These are phyloP conservation scores for Centropus bengalensis DNA, from an alignment of 2,113 vertebrate genomes.

Conservation along the genomic window DNA sequence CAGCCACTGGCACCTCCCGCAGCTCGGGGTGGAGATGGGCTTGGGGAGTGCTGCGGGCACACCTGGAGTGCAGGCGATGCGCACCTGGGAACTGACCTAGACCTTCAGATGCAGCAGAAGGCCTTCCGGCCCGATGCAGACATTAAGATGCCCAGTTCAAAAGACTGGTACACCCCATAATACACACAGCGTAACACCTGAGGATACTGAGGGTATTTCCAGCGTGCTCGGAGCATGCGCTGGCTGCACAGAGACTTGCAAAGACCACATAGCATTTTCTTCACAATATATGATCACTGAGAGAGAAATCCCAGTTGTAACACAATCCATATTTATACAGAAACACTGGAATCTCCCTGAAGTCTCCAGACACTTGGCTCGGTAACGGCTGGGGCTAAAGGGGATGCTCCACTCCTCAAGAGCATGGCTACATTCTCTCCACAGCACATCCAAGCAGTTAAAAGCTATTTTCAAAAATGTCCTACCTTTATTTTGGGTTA, in stretches of 20 bases:
- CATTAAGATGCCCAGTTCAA: background rate
- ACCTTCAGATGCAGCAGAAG: background rate
- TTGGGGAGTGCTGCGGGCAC: background rate
- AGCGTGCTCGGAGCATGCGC: accelerated
- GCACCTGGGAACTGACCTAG: background rate
- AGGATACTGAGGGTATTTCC: background rate
- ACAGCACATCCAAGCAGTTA: background rate
- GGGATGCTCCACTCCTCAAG: background rate
- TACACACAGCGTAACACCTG: background rate
- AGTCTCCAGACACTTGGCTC: background rate
- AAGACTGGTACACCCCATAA: background rate
- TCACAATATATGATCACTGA: too few species aligned
- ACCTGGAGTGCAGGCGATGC: accelerated
- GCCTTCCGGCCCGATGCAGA: background rate
- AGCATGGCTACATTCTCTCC: background rate
- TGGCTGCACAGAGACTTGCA: background rate
- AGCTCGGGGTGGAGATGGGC: background rate
- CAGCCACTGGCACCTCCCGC: accelerated
- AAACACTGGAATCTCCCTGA: background rate
- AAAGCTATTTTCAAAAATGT: background rate
- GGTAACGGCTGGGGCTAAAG: background rate
- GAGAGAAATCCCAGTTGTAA: background rate
- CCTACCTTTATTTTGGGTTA: background rate
- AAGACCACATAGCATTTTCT: background rate
- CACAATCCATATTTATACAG: accelerated